Base-by-base conservation (phyloP, 2,113 vertebrate species). In the Phoxinus phoxinus region DNA sequence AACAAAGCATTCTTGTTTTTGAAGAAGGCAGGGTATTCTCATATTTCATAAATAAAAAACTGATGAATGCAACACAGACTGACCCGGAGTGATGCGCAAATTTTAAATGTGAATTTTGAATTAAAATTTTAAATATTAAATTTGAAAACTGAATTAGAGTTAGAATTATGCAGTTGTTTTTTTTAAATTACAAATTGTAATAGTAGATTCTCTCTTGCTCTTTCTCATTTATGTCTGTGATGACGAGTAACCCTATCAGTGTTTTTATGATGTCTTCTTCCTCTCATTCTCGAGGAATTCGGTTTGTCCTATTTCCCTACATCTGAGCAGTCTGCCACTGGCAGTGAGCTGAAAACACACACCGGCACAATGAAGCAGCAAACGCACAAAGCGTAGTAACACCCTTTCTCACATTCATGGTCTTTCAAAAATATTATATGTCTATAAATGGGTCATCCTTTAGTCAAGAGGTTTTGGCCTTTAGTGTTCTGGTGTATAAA, bases 381-480 rank as follows among this genome's bases (percentile, higher is more conserved):
- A 80, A 80, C 77, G 46, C n/a, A 25, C 76, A 30, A 25, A 27
- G 35, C 15, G 4, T 27, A 63, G 15, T 3, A 80, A 10, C 77
- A 46, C 63, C 58, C n/a, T 25, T 44, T 63, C 35, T 27, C n/a
- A 63, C 23, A 80, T 46, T 12, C 6, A n/a, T 75, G 44, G 58
- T 80, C 15, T 63, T 63, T 27, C 25, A 80, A 67, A 72, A 80
- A 35, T 44, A 46, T 67, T 27, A 41, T 23, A 17, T 79, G 53
- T 56, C 27, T 12, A 32, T 73, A 77, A 86, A 61, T 77, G 35
- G 81, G 61, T 77, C 81, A 73, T 61, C 37, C 56, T 72, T 69
- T 59, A 84, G 56, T 75, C 46, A 37, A 41, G 11, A 72, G 58
- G 74, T 72, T 76, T 23, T 80, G 44, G 37, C 37, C 65, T 30